Percentiles rank a stretch among this genome's conserved stretches.
Conservation (phyloP, 2,888 invertebrate species). For the Altica lythri region DNA sequence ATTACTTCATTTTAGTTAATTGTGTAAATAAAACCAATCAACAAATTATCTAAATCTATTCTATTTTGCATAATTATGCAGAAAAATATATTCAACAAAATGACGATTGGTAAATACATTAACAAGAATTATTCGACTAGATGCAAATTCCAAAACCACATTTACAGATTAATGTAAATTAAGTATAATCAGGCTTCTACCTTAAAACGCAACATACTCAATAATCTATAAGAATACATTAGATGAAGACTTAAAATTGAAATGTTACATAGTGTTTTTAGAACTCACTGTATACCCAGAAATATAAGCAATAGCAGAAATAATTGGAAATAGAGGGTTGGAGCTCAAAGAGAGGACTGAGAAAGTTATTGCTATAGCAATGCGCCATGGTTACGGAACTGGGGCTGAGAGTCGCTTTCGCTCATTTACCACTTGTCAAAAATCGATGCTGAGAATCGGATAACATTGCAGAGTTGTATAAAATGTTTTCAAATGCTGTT, state of each 20-base stretch:
- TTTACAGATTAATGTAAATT: too few species aligned
- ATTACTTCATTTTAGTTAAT: too few species aligned
- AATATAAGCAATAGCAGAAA: constrained; percentile 16
- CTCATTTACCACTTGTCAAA: constrained; percentile 44
- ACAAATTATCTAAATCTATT: too few species aligned
- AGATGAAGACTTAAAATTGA: constrained; percentile 21
- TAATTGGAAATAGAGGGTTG: constrained; percentile 32
- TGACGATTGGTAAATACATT: too few species aligned
- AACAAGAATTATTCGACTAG: too few species aligned
- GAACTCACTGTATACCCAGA: constrained; percentile 32
- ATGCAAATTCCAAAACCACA: too few species aligned
- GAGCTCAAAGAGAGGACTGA: constrained; percentile 35
- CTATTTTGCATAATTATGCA: too few species aligned
- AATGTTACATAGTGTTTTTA: constrained; percentile 29
- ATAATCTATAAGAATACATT: not conserved
- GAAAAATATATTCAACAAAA: too few species aligned
- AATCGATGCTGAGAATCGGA: constrained; percentile 42
- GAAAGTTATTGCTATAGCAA: constrained; percentile 57
- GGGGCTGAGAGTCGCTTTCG: constrained; percentile 49
- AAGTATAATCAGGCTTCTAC: too few species aligned
- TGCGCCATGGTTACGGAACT: constrained; percentile 53
- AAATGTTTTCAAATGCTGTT: constrained; percentile 6
- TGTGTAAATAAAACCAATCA: too few species aligned
- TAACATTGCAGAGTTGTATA: constrained; percentile 2
- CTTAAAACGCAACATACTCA: too few species aligned